Evolutionary conservation across 2,888 invertebrate genomes (phyloP), one percentile per base, ranked within the genome.

Genomic region (Venusia cambrica): DNA sequence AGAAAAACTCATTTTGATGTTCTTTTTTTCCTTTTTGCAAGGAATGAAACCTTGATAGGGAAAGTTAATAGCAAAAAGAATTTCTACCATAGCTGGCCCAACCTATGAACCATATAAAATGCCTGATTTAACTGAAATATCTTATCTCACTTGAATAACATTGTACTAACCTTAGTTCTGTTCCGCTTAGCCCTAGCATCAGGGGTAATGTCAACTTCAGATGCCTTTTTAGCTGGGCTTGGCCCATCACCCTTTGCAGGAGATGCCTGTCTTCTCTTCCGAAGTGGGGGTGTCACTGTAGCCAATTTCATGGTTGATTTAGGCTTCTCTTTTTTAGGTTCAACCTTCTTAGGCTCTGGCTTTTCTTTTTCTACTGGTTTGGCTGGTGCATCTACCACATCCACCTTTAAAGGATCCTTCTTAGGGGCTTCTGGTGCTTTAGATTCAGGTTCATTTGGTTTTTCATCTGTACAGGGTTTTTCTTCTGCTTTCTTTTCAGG

Each of bases 261-360:
- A 4, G 84, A 81, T 27, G 84, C 75, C 30, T 89, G 83, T 62
- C 90, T 87, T 51, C 90, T 73, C 57, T 89, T 89, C 34, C 85
- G 79, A 48, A 89, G 81, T 8, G 88, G 87, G 1, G 89, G 88
- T 7, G 89, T 89, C 14, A 88, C 88, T 3, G 90, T 89, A 0
- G 89, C 88, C 57, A 89, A 53, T 54, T 89, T 89, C 53, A 88
- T 53, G 2, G 88, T 88, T 1, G 89, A 81, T 45, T 84, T 88
- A 1, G 88, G 81, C 44, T 73, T 71, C 45, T 83, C 87, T 2
- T 40, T 40, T 16, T 40, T 40, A 7, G 30, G 6, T 34, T 73
- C 73, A 14, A 53, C 50, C 43, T 73, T 40, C 13, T 40, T 40
- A 7, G 30, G 6, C 33, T 73, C 73, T 13, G 53, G 50, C 43